A percentile compares a stretch with the other conserved stretches of the same genome.
phyloP scores from a whole-genome alignment of 2,797 vertebrate genomes.

The Fistularia tabacaria region DNA sequence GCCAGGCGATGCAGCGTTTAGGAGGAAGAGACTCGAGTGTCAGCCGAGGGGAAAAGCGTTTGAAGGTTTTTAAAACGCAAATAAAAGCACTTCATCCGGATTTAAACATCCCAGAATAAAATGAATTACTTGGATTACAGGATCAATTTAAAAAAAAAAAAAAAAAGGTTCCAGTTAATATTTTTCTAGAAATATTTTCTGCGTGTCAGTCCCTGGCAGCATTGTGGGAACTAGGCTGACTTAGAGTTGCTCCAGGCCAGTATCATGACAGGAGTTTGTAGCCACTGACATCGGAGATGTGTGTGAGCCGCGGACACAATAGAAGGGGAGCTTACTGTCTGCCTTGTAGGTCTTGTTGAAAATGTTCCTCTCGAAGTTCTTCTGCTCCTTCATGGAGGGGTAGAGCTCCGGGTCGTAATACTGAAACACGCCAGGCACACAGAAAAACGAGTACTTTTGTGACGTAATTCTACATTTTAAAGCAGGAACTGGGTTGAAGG shows the following conservation, averaged over 20 bases:
- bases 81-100: too few relatives aligned
- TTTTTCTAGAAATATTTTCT: neutral
- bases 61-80: too few relatives aligned
- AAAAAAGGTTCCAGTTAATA: neutral
- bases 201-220: neutral
- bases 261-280: neutral
- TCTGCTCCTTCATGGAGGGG: constrained; percentile 85
- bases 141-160: neutral
- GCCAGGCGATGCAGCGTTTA: neutral
- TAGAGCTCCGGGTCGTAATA: constrained; percentile 85
- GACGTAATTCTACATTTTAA: too few relatives aligned
- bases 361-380: constrained; percentile 84
- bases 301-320: constrained; percentile 23
- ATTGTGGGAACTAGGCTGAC: neutral
- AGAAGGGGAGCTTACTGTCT: constrained; percentile 66
- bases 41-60: too few relatives aligned
- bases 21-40: too few relatives aligned
- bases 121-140: too few relatives aligned
- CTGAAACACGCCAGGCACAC: constrained; percentile 60
- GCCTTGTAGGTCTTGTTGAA: constrained; percentile 86
- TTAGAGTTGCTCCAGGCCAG: constrained; percentile 10
- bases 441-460: neutral
- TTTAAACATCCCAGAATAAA: too few relatives aligned
- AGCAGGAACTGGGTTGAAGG: too few relatives aligned
- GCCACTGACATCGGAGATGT: constrained; percentile 36